phyloP scores from a whole-genome alignment of 2,888 invertebrate genomes.

The Cantharis lateralis region DNA sequence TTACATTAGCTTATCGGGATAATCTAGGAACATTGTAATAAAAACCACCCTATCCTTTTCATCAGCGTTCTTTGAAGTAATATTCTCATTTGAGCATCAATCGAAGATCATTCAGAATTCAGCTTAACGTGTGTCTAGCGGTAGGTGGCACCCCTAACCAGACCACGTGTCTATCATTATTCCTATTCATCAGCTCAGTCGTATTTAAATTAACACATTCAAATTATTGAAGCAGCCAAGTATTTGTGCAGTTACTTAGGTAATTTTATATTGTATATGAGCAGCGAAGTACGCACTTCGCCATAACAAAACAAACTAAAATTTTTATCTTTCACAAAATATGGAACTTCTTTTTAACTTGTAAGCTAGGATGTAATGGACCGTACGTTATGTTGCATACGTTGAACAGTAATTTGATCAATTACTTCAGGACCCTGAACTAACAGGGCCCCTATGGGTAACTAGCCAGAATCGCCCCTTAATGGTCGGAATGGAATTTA shows the following conservation, averaged over 20 bases:
- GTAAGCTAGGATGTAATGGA: no score
- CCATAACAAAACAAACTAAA: neutral
- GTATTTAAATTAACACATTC: slow-evolving; percentile 24
- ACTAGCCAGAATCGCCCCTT: no score
- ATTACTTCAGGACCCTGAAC: no score
- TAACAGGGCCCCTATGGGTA: no score
- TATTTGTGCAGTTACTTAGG: neutral
- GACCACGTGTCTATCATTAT: slow-evolving; percentile 32
- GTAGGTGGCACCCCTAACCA: slow-evolving; percentile 24
- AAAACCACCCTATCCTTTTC: slow-evolving; percentile 15
- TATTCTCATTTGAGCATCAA: slow-evolving; percentile 8
- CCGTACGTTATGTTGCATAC: no score
- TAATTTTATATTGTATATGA: neutral
- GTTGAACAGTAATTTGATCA: no score
- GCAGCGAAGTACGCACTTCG: neutral
- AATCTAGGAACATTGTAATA: slow-evolving; percentile 15
- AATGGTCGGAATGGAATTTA: no score
- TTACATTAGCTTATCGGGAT: slow-evolving; percentile 22
- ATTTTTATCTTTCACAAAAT: no score
- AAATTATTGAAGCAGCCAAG: slow-evolving; percentile 4
- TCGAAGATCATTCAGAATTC: slow-evolving; percentile 13
- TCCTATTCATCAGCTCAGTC: slow-evolving; percentile 25
- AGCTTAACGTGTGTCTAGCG: slow-evolving; percentile 21
- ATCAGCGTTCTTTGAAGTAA: slow-evolving; percentile 9
- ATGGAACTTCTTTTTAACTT: no score